Base-by-base conservation (phyloP, 2,888 invertebrate genomes). In the Drosophila sordidula region DNA sequence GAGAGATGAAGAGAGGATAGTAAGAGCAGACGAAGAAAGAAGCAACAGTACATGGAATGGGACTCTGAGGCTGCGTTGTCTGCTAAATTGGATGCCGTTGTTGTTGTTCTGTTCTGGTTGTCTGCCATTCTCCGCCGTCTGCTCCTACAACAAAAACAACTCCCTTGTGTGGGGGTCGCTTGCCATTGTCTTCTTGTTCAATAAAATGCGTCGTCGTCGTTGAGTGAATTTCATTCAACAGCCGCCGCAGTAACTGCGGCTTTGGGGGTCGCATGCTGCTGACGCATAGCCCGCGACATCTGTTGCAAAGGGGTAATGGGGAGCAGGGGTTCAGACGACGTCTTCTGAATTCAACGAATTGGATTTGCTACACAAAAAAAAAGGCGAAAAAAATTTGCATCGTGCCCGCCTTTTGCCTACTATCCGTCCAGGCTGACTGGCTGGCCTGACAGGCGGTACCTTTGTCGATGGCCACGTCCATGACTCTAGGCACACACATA, bases 21-120 rank as follows among this genome's bases (percentile, higher is more conserved):
- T 52, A 52, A 52, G 52, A 54, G 34, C 34, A 44, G 54, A 25
- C 32, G n/a, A 42, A 34, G 47, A 39, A 16, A 45, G 55, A 61
- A 42, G 57, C 47, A 66, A 50, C 42, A 55, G 49, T 52, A 49
- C 46, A 54, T 49, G 18, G 46, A 57, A 55, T 66, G 71, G 66
- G 51, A 59, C 51, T 70, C 55, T 14, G 52, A 49, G 49, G n/a
- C 52, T 56, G 47, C 36, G 70, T 56, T 62, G 70, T 71, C 62
- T 79, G 85, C 63, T 86, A 82, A 82, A 82, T 82, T 86, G 86
- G 83, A 77, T 82, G 81, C 80, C 80, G 26, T n/a, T 55, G 45
- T 47, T 54, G 26, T 52, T 68, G 38, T 52, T 34, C 4, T 34
- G 34, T 52, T 55, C 61, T 51, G 55, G 47, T 61, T 54, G 59